A percentile compares a stretch with the other conserved stretches of the same genome.
These are phyloP conservation scores for Danio choprae DNA, from an alignment of 2,797 vertebrate genomes.

Conservation along the genomic window DNA sequence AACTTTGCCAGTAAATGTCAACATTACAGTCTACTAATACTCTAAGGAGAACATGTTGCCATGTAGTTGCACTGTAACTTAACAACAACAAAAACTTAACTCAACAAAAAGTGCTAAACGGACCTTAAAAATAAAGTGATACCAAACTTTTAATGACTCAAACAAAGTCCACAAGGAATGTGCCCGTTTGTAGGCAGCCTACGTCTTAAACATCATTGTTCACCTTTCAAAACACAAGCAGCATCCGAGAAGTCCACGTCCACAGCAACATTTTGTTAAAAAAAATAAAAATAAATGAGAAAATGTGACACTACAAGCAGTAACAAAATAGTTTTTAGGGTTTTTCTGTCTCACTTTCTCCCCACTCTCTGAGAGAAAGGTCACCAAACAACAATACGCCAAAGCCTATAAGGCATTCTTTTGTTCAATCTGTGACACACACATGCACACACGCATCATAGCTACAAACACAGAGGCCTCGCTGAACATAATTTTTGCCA, in stretches of 20 bases:
- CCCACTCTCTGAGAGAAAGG: conserved; percentile 49
- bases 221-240: background rate
- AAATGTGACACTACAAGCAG: background rate
- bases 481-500: conserved; percentile 40
- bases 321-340: background rate
- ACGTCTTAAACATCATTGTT: background rate
- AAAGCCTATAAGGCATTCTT: conserved; percentile 11
- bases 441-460: background rate
- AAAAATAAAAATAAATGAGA: background rate
- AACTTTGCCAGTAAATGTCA: too few relatives aligned
- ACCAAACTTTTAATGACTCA: background rate
- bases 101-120: too few relatives aligned
- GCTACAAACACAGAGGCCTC: conserved; percentile 7
- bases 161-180: background rate
- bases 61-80: too few relatives aligned
- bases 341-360: conserved; percentile 18
- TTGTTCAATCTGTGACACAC: conserved; percentile 20
- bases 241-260: background rate
- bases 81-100: too few relatives aligned
- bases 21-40: too few relatives aligned
- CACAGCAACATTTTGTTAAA: background rate
- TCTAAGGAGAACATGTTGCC: too few relatives aligned
- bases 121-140: too few relatives aligned
- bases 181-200: background rate
- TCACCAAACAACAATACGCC: conserved; percentile 48